Evolutionary conservation across 2,797 vertebrate genomes (phyloP).

Genomic region (Enteromius paludinosus): DNA sequence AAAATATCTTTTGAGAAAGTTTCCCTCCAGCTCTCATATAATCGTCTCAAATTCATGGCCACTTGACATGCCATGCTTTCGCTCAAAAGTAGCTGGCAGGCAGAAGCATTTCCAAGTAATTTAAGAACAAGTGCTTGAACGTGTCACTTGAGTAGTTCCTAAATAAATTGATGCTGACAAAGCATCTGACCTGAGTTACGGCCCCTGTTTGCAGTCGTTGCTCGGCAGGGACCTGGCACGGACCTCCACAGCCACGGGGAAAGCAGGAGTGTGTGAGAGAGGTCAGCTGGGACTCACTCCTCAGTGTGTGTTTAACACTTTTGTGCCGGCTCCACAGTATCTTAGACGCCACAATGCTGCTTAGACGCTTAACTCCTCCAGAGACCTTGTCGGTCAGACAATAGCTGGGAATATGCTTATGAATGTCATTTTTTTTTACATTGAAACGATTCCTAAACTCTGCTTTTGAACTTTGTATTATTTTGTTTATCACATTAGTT

Average conservation of each 20-base stretch:
- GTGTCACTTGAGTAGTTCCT: slow-evolving; percentile 59
- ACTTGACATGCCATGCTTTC: slow-evolving; percentile 66
- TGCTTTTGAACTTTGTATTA: neutral
- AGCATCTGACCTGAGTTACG: slow-evolving; percentile 75
- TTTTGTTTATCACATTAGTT: neutral
- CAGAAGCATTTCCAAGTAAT: slow-evolving; percentile 66
- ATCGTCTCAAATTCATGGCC: slow-evolving; percentile 64
- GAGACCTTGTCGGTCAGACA: neutral
- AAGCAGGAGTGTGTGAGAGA: slow-evolving; percentile 56
- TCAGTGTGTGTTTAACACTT: slow-evolving; percentile 59
- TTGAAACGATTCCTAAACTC: neutral
- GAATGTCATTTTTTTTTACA: neutral
- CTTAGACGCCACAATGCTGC: slow-evolving; percentile 1
- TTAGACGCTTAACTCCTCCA: neutral
- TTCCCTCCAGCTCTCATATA: slow-evolving; percentile 72
- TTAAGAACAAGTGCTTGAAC: slow-evolving; percentile 63
- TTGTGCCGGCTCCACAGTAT: slow-evolving; percentile 34
- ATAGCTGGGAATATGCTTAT: neutral
- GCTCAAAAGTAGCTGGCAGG: slow-evolving; percentile 60
- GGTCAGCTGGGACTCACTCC: slow-evolving; percentile 63
- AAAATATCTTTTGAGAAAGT: slow-evolving; percentile 71
- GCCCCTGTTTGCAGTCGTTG: slow-evolving; percentile 50
- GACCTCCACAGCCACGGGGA: slow-evolving; percentile 63
- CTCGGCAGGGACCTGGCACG: slow-evolving; percentile 55
- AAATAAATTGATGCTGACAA: slow-evolving; percentile 73